These are phyloP conservation scores for Paracyclopina nana DNA, from an alignment of 1,140 invertebrate genomes.

Conservation along the genomic window DNA sequence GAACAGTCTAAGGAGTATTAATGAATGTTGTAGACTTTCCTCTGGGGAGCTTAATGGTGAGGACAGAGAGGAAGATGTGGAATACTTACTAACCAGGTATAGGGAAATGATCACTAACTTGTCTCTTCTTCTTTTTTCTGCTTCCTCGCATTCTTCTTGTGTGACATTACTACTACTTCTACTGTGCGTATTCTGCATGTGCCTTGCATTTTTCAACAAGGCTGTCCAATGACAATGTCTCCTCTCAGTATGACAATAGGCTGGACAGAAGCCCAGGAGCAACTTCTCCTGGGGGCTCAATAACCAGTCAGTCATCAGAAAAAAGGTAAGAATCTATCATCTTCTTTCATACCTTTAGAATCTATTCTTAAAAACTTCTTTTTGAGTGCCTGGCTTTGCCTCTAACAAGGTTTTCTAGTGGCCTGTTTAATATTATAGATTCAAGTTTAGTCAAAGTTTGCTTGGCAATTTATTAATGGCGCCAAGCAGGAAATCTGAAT, in stretches of 20 bases:
- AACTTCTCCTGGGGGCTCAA: not conserved
- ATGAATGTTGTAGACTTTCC: conserved; percentile 1
- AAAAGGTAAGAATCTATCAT: no score
- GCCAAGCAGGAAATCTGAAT: not conserved
- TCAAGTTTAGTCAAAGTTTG: not conserved
- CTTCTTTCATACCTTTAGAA: not conserved
- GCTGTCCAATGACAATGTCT: conserved; percentile 2
- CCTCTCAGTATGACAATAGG: not conserved
- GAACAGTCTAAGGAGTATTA: no score
- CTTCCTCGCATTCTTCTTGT: not conserved
- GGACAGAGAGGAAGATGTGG: not conserved
- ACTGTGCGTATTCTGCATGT: not conserved
- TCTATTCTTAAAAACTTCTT: not conserved
- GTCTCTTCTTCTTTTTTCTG: not conserved
- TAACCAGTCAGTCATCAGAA: no score
- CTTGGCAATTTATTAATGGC: not conserved
- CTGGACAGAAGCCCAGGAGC: not conserved
- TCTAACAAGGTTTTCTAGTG: not conserved
- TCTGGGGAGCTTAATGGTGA: conserved; percentile 1
- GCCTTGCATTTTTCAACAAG: not conserved
- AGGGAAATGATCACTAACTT: not conserved
- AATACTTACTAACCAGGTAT: not conserved
- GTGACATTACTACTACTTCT: not conserved
- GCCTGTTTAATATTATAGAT: not conserved
- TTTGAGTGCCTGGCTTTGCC: not conserved